Evolutionary conservation across 2,888 invertebrate species (phyloP).

Genomic region (Campopleginae sp.): DNA sequence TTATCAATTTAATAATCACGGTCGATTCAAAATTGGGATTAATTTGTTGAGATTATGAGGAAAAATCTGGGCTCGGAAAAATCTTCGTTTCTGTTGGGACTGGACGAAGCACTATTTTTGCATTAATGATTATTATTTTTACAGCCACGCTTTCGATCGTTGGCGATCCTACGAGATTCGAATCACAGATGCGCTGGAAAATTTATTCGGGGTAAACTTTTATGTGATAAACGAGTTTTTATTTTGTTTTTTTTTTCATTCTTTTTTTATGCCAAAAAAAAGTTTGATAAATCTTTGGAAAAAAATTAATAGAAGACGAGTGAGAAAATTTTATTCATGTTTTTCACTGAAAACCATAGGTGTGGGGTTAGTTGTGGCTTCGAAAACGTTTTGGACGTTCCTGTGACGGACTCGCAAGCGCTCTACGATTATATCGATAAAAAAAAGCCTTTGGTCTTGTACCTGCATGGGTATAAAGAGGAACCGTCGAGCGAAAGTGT

Average conservation of each 20-base stretch:
- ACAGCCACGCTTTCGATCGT: neutral
- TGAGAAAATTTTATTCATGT: neutral
- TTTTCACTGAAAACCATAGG: neutral
- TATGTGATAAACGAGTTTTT: neutral
- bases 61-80: neutral
- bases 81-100: neutral
- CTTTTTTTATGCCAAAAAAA: neutral
- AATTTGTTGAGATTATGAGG: neutral
- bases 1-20: no score
- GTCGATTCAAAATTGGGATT: neutral
- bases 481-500: slow-evolving; percentile 5
- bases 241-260: neutral
- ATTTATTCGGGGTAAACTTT: slow-evolving; percentile 1
- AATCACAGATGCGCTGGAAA: slow-evolving; percentile 1
- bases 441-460: neutral
- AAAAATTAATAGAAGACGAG: neutral
- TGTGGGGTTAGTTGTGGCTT: neutral
- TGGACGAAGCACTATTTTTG: neutral
- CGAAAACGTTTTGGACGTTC: neutral
- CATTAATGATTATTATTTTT: neutral
- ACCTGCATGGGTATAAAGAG: slow-evolving; percentile 2
- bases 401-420: neutral
- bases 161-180: neutral
- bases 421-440: neutral
- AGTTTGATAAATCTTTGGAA: neutral